Percentiles rank a stretch among this genome's conserved stretches.
Evolutionary conservation across 2,888 invertebrate species (phyloP).

Genomic region (Thymelicus sylvestris): DNA sequence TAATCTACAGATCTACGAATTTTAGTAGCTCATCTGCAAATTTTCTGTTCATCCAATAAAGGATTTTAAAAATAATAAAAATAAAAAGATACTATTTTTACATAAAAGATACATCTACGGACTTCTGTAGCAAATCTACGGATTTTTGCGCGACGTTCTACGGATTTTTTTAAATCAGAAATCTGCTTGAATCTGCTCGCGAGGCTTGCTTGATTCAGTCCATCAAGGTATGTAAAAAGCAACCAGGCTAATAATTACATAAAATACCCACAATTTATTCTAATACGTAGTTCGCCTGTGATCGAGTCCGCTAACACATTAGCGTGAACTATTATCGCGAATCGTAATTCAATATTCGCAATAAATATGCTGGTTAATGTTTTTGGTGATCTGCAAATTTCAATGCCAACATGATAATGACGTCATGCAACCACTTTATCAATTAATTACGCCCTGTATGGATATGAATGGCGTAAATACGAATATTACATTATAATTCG

Average conservation of each 20-base stretch:
- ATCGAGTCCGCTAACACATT: background rate
- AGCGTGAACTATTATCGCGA: conserved; percentile 17
- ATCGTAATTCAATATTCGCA: conserved; percentile 38
- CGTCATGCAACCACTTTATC: background rate
- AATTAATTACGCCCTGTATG: background rate
- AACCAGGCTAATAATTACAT: background rate
- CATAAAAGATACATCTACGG: no score
- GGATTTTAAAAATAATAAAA: no score
- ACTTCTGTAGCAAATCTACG: no score
- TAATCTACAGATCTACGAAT: no score
- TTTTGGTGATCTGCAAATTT: conserved; percentile 39
- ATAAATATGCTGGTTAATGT: conserved; percentile 26
- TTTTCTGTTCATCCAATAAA: no score
- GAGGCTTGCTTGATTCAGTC: no score
- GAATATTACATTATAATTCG: background rate
- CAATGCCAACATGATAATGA: conserved; percentile 32
- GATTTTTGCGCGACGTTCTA: no score
- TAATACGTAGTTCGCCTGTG: conserved; percentile 2
- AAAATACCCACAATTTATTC: conserved; percentile 12
- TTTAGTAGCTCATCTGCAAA: no score
- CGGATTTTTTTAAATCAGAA: no score
- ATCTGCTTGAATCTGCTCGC: no score
- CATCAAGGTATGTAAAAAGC: no score
- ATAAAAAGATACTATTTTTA: no score
- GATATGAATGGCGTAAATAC: background rate